Conservation (phyloP, 2,797 vertebrate genomes). For the Aldrovandia affinis region DNA sequence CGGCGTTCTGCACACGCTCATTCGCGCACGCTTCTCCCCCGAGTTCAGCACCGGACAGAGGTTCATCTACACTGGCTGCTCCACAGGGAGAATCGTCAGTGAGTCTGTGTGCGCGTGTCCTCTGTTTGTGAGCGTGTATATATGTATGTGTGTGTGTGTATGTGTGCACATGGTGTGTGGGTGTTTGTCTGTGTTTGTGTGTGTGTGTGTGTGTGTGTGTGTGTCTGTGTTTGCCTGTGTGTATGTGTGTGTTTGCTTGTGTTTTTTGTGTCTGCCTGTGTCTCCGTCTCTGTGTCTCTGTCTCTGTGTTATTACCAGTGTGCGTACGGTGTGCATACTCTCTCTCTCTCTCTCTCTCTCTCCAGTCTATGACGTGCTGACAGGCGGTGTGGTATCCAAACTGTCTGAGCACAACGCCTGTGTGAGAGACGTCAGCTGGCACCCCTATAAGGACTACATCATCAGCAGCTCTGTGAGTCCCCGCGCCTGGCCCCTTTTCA, state of each 20-base stretch:
- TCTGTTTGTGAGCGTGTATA: neutral
- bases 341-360: constrained; percentile 27
- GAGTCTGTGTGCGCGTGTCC: constrained; percentile 51
- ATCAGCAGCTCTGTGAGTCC: constrained; percentile 90
- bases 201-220: neutral
- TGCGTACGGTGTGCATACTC: neutral
- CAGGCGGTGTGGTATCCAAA: constrained; percentile 79
- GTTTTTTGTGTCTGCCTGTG: too few species aligned
- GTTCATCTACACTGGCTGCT: constrained; percentile 90
- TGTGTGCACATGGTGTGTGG: neutral
- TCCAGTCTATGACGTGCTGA: constrained; percentile 87
- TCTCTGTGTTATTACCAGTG: neutral
- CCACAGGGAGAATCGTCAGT: constrained; percentile 87
- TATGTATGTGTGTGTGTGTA: constrained; percentile 13
- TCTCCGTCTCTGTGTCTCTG: neutral
- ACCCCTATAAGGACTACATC: constrained; percentile 86
- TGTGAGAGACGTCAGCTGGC: constrained; percentile 90
- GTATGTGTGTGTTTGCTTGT: too few species aligned
- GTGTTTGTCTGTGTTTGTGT: neutral
- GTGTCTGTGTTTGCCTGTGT: too few species aligned
- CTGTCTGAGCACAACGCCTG: constrained; percentile 86
- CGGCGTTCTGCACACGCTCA: constrained; percentile 88
- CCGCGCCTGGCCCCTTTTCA: neutral
- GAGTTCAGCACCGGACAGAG: constrained; percentile 86
- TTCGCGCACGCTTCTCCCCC: constrained; percentile 89